Base-by-base conservation (phyloP, 2,113 vertebrate species). In the Pomatostomus ruficeps region DNA sequence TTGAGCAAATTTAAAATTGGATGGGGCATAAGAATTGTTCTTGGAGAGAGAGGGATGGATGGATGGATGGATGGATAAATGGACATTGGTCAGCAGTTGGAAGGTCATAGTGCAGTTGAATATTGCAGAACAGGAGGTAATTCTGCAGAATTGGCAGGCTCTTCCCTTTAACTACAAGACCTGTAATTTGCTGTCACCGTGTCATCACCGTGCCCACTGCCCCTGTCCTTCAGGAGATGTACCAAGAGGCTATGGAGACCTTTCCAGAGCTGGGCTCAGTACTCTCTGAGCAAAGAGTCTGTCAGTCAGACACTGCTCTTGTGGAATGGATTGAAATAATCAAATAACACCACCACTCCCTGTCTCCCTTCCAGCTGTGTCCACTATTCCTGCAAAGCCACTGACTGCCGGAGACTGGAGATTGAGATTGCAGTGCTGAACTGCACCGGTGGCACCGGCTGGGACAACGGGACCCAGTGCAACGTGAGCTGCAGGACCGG, bases 381-480 rank as follows among this genome's bases (percentile, higher is more conserved):
- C 80, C 99, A 99, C 97, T 99, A 99, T 75, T 98, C 99, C 35
- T 99, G 99, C 1, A 98, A 99, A 97, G 98, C 98, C 91, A 98
- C 98, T 0, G 98, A 99, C 96, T 99, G 99, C 97, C 98, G 98
- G 36, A 97, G 98, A 96, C 98, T 99, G 89, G 96, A 98, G 82
- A 98, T 99, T 3, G 98, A 99, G 95, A 98, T 99, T 21, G 98
- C 99, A 12, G 97, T 97, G 88, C 97, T 99, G 90, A 98, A 96
- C 96, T 99, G 99, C 96, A 98, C 97, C 22, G 94, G 98, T 36
- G 95, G 93, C 0, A 61, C 11, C 19, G 98, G 98, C 54, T 98
- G 97, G 97, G 98, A 98, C 98, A 98, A 98, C 1, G 99, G 99
- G 1, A 98, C 98, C 71, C 99, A 98, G 93, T 99, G 99, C 96